Evolutionary conservation across 2,797 vertebrate species (phyloP).

Genomic region (Neoniphon sammara): DNA sequence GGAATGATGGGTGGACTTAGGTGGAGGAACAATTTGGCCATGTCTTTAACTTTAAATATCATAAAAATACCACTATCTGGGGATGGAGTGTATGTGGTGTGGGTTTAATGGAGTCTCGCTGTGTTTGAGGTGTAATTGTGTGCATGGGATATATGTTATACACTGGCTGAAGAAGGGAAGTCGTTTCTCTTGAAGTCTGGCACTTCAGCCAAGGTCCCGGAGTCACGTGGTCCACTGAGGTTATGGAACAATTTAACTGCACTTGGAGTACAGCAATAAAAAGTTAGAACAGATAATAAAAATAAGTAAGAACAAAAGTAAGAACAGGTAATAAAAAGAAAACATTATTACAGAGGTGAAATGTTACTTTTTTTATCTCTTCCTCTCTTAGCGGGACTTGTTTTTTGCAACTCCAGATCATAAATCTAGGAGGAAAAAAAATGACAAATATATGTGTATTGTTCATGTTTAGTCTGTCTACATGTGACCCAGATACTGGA

Average conservation of each 20-base stretch:
- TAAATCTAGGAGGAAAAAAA: no score
- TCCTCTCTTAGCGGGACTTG: conserved; percentile 22
- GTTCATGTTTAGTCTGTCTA: conserved; percentile 4
- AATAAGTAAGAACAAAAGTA: conserved; percentile 47
- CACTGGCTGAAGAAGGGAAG: not conserved
- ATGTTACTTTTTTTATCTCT: conserved; percentile 43
- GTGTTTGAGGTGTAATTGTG: not conserved
- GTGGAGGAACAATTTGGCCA: not conserved
- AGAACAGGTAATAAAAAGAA: conserved; percentile 56
- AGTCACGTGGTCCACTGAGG: conserved; percentile 26
- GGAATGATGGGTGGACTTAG: conserved; percentile 7
- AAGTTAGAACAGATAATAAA: conserved; percentile 60
- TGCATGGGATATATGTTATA: not conserved
- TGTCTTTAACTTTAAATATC: not conserved
- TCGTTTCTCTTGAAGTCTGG: not conserved
- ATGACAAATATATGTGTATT: not conserved
- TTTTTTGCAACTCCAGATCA: not conserved
- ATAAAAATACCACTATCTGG: not conserved
- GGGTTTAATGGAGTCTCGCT: not conserved
- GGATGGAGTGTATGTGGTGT: not conserved
- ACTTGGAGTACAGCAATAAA: conserved; percentile 53
- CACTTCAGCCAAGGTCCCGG: conserved; percentile 38
- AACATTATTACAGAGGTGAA: conserved; percentile 48
- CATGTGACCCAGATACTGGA: not conserved
- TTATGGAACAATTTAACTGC: conserved; percentile 53